Evolutionary conservation across 2,113 vertebrate genomes (phyloP), one percentile per base, ranked within the genome.

Genomic region (Upupa epops): DNA sequence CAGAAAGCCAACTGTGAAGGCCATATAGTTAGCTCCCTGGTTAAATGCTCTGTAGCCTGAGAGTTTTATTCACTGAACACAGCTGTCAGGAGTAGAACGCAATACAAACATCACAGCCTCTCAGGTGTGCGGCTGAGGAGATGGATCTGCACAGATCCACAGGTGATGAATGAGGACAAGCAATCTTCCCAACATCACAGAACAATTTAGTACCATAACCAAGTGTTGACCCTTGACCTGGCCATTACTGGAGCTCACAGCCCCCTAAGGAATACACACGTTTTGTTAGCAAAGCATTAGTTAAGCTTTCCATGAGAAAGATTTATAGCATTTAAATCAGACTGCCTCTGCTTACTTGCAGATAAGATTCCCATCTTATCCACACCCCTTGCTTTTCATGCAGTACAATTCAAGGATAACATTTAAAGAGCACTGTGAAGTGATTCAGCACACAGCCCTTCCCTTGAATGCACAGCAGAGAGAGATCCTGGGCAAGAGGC

Each of bases 281-380:
- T 78, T 87, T 87, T 17, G 63, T 61, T 85, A 78, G 59, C 46
- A 70, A 84, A 89, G 65, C 59, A 58, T 58, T 83, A 54, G 58
- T 66, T 85, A 81, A 77, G 31, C 29, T 58, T 83, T 74, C 37
- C 19, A 58, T 83, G 49, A 72, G 75, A 69, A 83, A 88, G 51
- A 70, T 73, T 92, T 86, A 77, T 56, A 76, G 45, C 51, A 75
- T 56, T 92, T 94, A 78, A 88, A 83, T 81, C 51, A 81, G 76
- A 75, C 76, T 69, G 70, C 42, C n/a, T 66, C 89, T 91, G 86
- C 66, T 74, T 79, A 72, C 42, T 94, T 66, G 49, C 61, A 92
- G 88, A 84, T 95, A 91, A 91, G 90, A 94, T 91, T 88, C 84
- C 83, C 77, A 95, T 93, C 92, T 95, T 93, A 94, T 95, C 92